Percentiles rank a stretch among this genome's conserved stretches.
Evolutionary conservation across 2,797 vertebrate species (phyloP).

Genomic region (Gadopsis marmoratus): DNA sequence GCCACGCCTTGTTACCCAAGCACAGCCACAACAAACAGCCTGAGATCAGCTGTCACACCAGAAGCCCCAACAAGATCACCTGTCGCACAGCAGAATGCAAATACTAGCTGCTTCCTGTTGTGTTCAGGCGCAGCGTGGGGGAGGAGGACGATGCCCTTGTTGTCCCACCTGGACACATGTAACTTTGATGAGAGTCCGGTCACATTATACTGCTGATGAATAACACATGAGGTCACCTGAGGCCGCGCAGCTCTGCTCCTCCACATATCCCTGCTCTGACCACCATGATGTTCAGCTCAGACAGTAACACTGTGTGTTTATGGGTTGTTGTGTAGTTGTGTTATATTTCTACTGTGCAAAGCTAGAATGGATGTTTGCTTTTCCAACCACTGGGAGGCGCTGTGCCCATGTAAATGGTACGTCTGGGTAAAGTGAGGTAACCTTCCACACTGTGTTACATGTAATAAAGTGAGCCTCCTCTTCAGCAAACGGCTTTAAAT

Average conservation of each 20-base stretch:
- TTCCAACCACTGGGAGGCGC: neutral
- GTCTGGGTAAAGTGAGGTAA: neutral
- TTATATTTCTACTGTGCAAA: neutral
- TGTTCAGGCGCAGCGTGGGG: no score
- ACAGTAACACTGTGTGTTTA: no score
- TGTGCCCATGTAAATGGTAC: neutral
- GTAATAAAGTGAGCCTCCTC: neutral
- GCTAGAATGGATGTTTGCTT: neutral
- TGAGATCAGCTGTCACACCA: neutral
- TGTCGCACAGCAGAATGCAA: neutral
- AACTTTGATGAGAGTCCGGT: slow-evolving; percentile 49
- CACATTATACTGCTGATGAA: slow-evolving; percentile 44
- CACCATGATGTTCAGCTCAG: neutral
- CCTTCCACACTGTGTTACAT: neutral
- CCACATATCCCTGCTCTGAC: no score
- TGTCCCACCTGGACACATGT: slow-evolving; percentile 21
- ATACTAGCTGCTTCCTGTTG: no score
- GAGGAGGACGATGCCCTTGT: neutral
- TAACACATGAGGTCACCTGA: slow-evolving; percentile 44
- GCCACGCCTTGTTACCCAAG: slow-evolving; percentile 23
- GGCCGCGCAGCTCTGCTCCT: neutral
- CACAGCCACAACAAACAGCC: neutral
- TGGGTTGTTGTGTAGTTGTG: no score
- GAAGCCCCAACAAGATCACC: neutral
- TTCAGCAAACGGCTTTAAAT: no score